phyloP scores from a whole-genome alignment of 2,888 invertebrate species.

The Stramonita haemastoma region DNA sequence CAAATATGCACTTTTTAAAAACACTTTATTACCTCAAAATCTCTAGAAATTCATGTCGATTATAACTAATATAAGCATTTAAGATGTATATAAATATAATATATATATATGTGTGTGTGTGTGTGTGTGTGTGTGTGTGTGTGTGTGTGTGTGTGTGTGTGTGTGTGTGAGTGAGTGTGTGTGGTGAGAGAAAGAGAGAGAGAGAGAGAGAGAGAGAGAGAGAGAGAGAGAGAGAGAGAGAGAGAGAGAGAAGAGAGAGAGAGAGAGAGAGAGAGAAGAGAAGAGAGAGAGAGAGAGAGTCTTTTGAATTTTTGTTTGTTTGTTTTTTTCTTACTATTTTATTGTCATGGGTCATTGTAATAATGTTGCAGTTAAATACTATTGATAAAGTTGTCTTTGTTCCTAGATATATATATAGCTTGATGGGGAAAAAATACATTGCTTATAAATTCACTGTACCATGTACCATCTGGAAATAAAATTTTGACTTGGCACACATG shows the following conservation, averaged over 20 bases:
- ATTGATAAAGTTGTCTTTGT: not conserved
- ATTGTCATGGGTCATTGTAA: not conserved
- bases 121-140: not conserved
- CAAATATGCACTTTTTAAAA: too few relatives aligned
- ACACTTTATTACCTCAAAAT: too few relatives aligned
- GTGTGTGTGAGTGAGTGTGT: not conserved
- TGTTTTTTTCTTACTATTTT: not conserved
- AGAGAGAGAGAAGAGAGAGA: too few relatives aligned
- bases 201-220: too few relatives aligned
- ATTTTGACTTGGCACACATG: too few relatives aligned
- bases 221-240: too few relatives aligned
- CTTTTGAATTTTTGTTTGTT: not conserved
- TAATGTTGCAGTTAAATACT: not conserved
- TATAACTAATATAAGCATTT: too few relatives aligned
- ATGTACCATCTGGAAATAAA: too few relatives aligned
- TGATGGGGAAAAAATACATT: not conserved
- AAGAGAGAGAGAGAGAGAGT: too few relatives aligned
- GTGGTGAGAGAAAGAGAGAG: not conserved
- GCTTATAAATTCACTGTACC: too few relatives aligned
- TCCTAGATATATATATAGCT: not conserved
- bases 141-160: not conserved
- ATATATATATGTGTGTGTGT: not conserved
- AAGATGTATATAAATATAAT: not conserved
- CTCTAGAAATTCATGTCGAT: too few relatives aligned
- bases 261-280: too few relatives aligned